Conservation (phyloP, 2,113 vertebrate species). For the Callaeas wilsoni region DNA sequence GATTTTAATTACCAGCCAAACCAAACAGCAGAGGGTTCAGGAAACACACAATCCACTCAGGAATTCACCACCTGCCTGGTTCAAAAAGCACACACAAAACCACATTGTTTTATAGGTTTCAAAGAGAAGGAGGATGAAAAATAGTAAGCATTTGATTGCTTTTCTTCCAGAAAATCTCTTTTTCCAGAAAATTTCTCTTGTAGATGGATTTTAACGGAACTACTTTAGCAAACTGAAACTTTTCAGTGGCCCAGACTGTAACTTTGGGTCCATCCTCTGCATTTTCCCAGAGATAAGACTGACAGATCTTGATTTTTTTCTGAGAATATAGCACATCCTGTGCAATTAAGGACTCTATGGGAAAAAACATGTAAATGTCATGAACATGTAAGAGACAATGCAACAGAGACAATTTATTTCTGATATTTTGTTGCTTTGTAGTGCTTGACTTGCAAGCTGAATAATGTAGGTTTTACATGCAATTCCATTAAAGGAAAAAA, state of each 20-base stretch:
- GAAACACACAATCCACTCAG: not conserved
- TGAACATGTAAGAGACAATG: not conserved
- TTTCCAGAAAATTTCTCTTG: not conserved
- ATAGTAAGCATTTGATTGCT: not conserved
- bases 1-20: not conserved
- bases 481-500: not conserved
- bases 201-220: not conserved
- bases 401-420: not conserved
- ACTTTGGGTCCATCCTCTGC: not conserved
- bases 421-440: not conserved
- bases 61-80: not conserved
- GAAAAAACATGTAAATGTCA: not conserved
- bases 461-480: not conserved
- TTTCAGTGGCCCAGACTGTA: not conserved
- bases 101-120: not conserved
- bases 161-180: not conserved
- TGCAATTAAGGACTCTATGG: not conserved
- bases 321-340: not conserved
- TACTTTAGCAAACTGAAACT: not conserved
- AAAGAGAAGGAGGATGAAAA: not conserved
- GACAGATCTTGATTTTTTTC: not conserved
- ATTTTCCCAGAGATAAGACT: not conserved
- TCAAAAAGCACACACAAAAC: not conserved
- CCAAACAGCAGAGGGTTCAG: not conserved
- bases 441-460: not conserved